Evolutionary conservation across 2,888 invertebrate species (phyloP).

Genomic region (Synergus gifuensis): DNA sequence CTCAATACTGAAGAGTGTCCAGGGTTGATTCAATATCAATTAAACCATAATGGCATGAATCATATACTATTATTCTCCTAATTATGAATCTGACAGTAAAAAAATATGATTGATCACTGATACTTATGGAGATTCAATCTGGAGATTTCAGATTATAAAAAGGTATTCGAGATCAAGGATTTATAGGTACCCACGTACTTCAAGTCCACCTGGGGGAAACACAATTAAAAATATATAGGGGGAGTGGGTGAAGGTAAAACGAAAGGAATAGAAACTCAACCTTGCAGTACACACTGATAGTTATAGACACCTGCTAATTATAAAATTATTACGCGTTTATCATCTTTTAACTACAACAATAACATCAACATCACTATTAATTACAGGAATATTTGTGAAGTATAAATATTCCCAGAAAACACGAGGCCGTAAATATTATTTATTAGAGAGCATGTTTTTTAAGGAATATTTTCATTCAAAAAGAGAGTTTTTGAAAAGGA

Average conservation of each 20-base stretch:
- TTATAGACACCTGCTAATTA: constrained; percentile 27
- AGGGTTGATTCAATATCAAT: neutral
- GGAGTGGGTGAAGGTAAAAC: constrained; percentile 39
- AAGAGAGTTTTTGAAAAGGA: too few species aligned
- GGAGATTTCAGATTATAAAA: neutral
- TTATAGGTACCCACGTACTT: neutral
- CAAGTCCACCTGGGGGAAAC: constrained; percentile 15
- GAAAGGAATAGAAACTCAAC: constrained; percentile 36
- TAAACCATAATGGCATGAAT: too few species aligned
- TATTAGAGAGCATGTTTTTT: too few species aligned
- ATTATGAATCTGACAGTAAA: too few species aligned
- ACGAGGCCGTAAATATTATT: neutral
- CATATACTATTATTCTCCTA: too few species aligned
- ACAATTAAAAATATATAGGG: constrained; percentile 20
- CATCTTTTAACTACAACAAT: constrained; percentile 12
- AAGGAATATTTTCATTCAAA: too few species aligned
- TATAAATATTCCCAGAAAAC: neutral
- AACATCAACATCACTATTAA: neutral
- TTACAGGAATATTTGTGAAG: neutral
- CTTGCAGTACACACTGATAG: neutral
- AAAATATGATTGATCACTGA: too few species aligned
- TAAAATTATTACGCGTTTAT: constrained; percentile 15
- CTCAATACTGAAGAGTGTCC: neutral
- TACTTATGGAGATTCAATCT: neutral
- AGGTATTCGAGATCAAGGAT: constrained; percentile 2